Percentiles rank a stretch among this genome's conserved stretches.
These are phyloP conservation scores for Therioaphis trifolii DNA, from an alignment of 2,888 invertebrate genomes.

Conservation along the genomic window DNA sequence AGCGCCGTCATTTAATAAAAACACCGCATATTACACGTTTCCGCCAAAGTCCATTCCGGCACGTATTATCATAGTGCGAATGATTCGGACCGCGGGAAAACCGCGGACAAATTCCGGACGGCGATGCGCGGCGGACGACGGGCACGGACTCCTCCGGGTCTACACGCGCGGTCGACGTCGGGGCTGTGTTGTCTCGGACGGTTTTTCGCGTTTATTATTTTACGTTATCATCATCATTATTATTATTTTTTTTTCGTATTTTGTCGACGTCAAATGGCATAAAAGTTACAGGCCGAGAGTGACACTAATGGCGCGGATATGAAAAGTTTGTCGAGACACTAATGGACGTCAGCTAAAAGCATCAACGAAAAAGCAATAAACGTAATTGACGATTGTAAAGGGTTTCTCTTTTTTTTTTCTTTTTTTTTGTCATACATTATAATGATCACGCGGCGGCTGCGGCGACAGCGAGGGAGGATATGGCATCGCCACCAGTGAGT, in stretches of 20 bases:
- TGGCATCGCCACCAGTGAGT: background rate
- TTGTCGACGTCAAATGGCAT: conserved; percentile 47
- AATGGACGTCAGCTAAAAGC: conserved; percentile 62
- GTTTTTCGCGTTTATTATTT: no score
- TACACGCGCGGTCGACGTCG: no score
- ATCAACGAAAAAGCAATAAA: conserved; percentile 58
- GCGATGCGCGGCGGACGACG: background rate
- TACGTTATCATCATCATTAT: conserved; percentile 11
- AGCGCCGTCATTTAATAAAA: no score
- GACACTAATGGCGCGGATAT: conserved; percentile 59
- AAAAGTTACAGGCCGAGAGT: conserved; percentile 48
- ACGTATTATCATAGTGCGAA: no score
- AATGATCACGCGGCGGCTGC: conserved; percentile 19
- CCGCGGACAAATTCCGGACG: background rate
- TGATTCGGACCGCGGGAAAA: background rate
- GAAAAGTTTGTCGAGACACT: conserved; percentile 56
- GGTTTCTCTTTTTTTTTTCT: conserved; percentile 45
- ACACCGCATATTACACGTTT: no score
- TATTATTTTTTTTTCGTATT: conserved; percentile 35
- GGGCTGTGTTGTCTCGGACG: no score
- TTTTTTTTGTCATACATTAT: conserved; percentile 17
- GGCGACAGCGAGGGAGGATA: no score
- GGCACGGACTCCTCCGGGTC: no score
- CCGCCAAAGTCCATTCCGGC: no score
- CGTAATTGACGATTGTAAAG: conserved; percentile 61